These are phyloP conservation scores for Philhelius pedissequus DNA, from an alignment of 2,888 invertebrate species.

Conservation along the genomic window DNA sequence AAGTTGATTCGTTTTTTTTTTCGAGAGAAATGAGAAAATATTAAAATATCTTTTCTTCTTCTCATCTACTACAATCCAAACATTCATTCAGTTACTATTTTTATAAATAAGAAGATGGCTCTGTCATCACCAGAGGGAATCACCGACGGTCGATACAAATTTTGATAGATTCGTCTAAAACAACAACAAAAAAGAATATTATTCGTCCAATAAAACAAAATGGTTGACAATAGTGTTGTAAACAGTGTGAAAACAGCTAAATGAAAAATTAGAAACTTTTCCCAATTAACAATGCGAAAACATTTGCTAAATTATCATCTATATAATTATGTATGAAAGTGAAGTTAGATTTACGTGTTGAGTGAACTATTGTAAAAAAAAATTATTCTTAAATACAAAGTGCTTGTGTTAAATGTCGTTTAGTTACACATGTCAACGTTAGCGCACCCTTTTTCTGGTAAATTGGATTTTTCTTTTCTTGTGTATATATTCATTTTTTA, in stretches of 20 bases:
- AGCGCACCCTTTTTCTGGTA: slow-evolving; percentile 72
- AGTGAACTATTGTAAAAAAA: background rate
- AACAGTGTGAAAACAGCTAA: slow-evolving; percentile 54
- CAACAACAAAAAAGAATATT: background rate
- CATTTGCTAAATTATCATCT: background rate
- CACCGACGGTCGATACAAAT: slow-evolving; percentile 32
- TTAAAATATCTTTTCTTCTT: too few species aligned
- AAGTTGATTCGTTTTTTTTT: too few species aligned
- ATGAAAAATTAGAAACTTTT: slow-evolving; percentile 6
- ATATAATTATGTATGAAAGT: background rate
- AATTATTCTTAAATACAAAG: background rate
- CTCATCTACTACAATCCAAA: background rate
- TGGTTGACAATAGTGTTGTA: slow-evolving; percentile 65
- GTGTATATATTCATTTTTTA: background rate
- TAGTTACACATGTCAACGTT: slow-evolving; percentile 71
- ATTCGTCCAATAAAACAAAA: slow-evolving; percentile 59
- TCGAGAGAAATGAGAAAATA: too few species aligned
- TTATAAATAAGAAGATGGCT: background rate
- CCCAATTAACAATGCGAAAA: background rate
- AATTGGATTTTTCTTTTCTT: slow-evolving; percentile 30
- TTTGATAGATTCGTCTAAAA: slow-evolving; percentile 61
- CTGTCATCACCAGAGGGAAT: background rate
- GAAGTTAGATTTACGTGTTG: background rate
- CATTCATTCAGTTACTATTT: background rate
- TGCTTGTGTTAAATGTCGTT: slow-evolving; percentile 63